A percentile compares a stretch with the other conserved stretches of the same genome.
These are phyloP conservation scores for Rhyacichthys aspro DNA, from an alignment of 2,797 vertebrate species.

Conservation along the genomic window DNA sequence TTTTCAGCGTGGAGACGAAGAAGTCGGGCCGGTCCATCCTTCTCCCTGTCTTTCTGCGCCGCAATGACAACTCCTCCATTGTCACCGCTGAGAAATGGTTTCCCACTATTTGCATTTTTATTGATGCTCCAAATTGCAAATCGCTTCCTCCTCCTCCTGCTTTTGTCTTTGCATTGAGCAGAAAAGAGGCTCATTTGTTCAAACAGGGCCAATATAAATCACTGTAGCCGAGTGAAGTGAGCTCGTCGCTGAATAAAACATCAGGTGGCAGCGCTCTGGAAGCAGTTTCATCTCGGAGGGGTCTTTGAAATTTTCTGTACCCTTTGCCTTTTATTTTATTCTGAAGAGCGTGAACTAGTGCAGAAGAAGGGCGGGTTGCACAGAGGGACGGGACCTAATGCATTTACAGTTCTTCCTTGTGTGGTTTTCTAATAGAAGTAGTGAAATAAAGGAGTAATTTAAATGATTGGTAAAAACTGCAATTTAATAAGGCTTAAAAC, in stretches of 20 bases:
- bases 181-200: conserved; percentile 62
- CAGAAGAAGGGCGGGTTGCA: conserved; percentile 3
- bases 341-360: conserved; percentile 25
- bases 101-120: conserved; percentile 79
- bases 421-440: too few relatives aligned
- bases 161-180: conserved; percentile 64
- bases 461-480: too few relatives aligned
- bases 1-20: conserved; percentile 44
- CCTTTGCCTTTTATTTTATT: conserved; percentile 18
- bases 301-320: conserved; percentile 41
- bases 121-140: conserved; percentile 76
- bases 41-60: conserved; percentile 47
- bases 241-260: conserved; percentile 75
- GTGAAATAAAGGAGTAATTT: too few relatives aligned
- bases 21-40: conserved; percentile 40
- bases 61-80: conserved; percentile 57
- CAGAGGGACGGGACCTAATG: conserved; percentile 5
- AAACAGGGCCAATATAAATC: conserved; percentile 64
- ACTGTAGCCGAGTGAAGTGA: conserved; percentile 52
- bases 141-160: conserved; percentile 63
- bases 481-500: too few relatives aligned
- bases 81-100: conserved; percentile 70
- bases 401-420: not conserved
- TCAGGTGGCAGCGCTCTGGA: conserved; percentile 57
- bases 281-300: conserved; percentile 32